These are phyloP conservation scores for Rhizomys pruinosus DNA, from an alignment of 2,113 vertebrate species.

Conservation along the genomic window DNA sequence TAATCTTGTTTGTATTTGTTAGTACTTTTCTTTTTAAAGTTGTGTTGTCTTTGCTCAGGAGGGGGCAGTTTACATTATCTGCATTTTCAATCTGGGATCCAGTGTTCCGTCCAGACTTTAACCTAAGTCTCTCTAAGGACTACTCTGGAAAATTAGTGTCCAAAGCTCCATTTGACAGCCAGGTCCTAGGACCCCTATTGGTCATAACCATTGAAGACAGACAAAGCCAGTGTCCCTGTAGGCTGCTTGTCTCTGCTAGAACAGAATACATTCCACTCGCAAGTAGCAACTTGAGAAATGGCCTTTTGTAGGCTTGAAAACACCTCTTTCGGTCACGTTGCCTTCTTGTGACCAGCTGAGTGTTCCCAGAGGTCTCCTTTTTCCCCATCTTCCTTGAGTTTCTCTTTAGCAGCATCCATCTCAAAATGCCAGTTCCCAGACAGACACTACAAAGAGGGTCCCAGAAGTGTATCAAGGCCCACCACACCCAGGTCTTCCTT, in stretches of 20 bases:
- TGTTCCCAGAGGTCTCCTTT: background rate
- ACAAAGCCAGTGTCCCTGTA: background rate
- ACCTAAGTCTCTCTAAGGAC: background rate
- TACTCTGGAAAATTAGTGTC: background rate
- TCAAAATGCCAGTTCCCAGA: background rate
- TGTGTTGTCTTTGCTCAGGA: background rate
- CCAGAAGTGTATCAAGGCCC: background rate
- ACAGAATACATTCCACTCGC: background rate
- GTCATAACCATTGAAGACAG: background rate
- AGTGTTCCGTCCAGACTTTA: background rate
- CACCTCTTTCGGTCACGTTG: background rate
- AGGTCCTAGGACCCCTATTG: background rate
- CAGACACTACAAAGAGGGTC: background rate
- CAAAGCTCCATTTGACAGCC: background rate
- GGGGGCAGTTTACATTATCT: background rate
- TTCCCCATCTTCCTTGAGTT: background rate
- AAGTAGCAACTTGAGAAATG: background rate
- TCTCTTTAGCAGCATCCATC: background rate
- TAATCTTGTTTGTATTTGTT: background rate
- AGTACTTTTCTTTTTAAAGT: background rate
- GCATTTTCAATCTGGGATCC: background rate
- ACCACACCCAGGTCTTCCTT: background rate
- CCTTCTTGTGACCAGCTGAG: background rate
- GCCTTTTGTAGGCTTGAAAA: background rate
- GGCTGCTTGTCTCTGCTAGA: background rate